Conservation (phyloP, 1,140 invertebrate genomes). For the Procambarus virginalis region DNA sequence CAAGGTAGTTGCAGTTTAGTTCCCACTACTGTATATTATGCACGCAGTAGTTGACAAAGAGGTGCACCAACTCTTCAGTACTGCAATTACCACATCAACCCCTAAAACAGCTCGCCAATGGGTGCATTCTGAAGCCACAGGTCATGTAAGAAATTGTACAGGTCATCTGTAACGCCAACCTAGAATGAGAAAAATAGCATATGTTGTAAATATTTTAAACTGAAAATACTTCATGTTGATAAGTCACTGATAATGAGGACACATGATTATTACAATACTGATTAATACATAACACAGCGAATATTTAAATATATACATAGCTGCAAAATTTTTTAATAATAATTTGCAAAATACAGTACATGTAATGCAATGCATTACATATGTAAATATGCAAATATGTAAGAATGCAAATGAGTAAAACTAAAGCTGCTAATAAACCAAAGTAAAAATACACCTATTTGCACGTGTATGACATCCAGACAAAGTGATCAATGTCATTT, state of each 20-base stretch:
- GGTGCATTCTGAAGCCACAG: constrained; percentile 98
- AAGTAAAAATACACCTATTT: not conserved
- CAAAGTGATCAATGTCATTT: too few species aligned
- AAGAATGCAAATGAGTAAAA: not conserved
- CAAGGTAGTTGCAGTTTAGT: not conserved
- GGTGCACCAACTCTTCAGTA: not conserved
- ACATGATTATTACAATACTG: not conserved
- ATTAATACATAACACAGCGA: not conserved
- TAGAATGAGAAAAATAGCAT: constrained; percentile 75
- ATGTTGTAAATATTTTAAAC: not conserved
- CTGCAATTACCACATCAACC: not conserved
- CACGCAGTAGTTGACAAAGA: not conserved
- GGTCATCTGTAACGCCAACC: constrained; percentile 95
- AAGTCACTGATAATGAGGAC: not conserved
- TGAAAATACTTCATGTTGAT: not conserved
- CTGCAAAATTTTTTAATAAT: too few species aligned
- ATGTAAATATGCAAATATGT: too few species aligned
- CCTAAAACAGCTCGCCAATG: constrained; percentile 93
- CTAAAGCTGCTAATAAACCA: not conserved
- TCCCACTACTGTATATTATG: not conserved
- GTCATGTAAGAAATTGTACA: constrained; percentile 97
- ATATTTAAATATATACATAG: not conserved
- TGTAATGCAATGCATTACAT: too few species aligned
- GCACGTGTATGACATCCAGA: too few species aligned
- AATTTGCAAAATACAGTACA: too few species aligned